These are phyloP conservation scores for Dasypogon diadema DNA, from an alignment of 2,888 invertebrate species.

Conservation along the genomic window DNA sequence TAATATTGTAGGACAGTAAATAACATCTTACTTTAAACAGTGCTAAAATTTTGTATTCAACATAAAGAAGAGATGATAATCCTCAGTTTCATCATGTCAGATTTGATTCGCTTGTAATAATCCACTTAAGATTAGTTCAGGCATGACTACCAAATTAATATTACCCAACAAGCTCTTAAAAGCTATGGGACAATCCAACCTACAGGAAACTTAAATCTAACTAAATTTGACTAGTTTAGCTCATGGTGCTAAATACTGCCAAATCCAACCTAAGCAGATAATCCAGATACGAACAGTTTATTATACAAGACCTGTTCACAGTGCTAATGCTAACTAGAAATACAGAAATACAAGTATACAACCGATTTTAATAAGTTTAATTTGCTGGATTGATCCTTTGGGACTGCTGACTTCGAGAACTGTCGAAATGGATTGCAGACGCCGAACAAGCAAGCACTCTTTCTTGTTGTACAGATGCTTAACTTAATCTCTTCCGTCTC, in stretches of 20 bases:
- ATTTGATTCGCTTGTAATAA: too few species aligned
- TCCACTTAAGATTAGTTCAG: too few species aligned
- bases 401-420: constrained; percentile 10
- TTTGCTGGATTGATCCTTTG: constrained; percentile 46
- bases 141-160: too few species aligned
- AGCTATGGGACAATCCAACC: too few species aligned
- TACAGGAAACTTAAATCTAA: too few species aligned
- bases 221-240: background rate
- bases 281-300: constrained; percentile 24
- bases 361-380: constrained; percentile 44
- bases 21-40: too few species aligned
- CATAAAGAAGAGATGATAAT: too few species aligned
- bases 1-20: too few species aligned
- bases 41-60: too few species aligned
- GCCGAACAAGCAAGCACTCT: constrained; percentile 1
- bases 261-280: constrained; percentile 33
- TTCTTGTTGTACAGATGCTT: background rate
- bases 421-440: constrained; percentile 23
- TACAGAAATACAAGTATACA: too few species aligned
- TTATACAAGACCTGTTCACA: constrained; percentile 27
- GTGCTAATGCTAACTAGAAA: constrained; percentile 23
- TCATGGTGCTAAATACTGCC: background rate
- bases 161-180: too few species aligned
- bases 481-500: constrained; percentile 10
- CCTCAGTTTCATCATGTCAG: too few species aligned